These are phyloP conservation scores for Papilio xuthus DNA, from an alignment of 1,140 invertebrate genomes.

Conservation along the genomic window DNA sequence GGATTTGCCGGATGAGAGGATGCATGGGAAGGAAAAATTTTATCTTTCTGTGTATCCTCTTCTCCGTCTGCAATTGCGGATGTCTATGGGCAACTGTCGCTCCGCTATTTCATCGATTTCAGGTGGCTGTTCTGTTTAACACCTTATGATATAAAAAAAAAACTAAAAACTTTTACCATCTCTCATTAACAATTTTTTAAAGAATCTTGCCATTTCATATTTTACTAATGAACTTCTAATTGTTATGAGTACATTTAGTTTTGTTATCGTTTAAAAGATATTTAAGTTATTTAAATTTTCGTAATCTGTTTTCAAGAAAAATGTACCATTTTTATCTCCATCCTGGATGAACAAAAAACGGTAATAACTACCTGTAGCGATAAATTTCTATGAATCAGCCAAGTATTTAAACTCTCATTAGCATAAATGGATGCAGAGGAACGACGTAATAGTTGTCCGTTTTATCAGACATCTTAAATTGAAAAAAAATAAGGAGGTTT, in stretches of 20 bases:
- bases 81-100: too few relatives aligned
- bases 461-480: background rate
- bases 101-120: too few relatives aligned
- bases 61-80: background rate
- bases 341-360: background rate
- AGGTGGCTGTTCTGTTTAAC: too few relatives aligned
- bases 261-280: conserved; percentile 1
- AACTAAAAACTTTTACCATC: background rate
- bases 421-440: background rate
- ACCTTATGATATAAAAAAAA: too few relatives aligned
- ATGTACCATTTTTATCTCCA: background rate
- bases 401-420: conserved; percentile 23
- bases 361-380: background rate
- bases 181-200: background rate
- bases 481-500: background rate
- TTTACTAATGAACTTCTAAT: background rate
- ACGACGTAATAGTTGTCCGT: background rate
- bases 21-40: too few relatives aligned
- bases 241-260: background rate
- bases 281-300: conserved; percentile 9
- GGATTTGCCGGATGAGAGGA: too few relatives aligned
- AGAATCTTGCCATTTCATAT: background rate
- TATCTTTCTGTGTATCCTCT: too few relatives aligned
- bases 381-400: background rate
- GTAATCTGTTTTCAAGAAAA: conserved; percentile 11